Percentiles rank a stretch among this genome's conserved stretches.
These are phyloP conservation scores for Harpegnathos saltator DNA, from an alignment of 1,140 invertebrate species.

Conservation along the genomic window DNA sequence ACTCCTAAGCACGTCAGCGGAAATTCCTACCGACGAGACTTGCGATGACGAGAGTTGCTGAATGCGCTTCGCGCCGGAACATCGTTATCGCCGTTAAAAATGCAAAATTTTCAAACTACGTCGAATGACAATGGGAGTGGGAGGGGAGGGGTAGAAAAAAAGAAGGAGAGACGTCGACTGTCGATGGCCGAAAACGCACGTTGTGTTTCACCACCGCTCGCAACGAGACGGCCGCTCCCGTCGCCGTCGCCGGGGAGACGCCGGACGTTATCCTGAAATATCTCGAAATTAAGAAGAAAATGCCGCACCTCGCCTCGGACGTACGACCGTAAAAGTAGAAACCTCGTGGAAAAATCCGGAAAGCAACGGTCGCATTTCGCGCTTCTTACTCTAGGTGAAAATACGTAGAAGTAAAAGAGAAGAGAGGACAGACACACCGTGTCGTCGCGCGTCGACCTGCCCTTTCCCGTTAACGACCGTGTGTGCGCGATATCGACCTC, in stretches of 20 bases:
- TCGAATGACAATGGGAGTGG: slow-evolving; percentile 13
- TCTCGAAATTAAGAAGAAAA: slow-evolving; percentile 34
- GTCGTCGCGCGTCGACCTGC: slow-evolving; percentile 4
- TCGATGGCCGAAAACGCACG: not conserved
- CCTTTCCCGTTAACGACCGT: slow-evolving; percentile 3
- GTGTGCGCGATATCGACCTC: slow-evolving; percentile 41
- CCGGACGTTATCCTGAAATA: not conserved
- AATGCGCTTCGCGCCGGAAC: not conserved
- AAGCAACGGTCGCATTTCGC: slow-evolving; percentile 32
- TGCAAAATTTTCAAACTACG: slow-evolving; percentile 8
- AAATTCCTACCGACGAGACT: slow-evolving; percentile 39
- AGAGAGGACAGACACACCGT: slow-evolving; percentile 26
- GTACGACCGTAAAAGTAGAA: slow-evolving; percentile 33
- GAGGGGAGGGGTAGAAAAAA: too few relatives aligned
- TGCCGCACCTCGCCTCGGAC: slow-evolving; percentile 1
- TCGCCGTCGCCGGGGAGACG: not conserved
- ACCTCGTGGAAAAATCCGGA: slow-evolving; percentile 24
- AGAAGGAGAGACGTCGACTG: not conserved
- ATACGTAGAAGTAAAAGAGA: slow-evolving; percentile 28
- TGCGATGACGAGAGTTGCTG: slow-evolving; percentile 27
- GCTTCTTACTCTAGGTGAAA: slow-evolving; percentile 16
- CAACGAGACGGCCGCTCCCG: too few relatives aligned
- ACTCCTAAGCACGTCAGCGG: slow-evolving; percentile 5
- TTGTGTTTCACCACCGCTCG: not conserved
- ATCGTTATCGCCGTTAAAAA: slow-evolving; percentile 43